phyloP scores from a whole-genome alignment of 1,140 invertebrate species.

The Proales similis region DNA sequence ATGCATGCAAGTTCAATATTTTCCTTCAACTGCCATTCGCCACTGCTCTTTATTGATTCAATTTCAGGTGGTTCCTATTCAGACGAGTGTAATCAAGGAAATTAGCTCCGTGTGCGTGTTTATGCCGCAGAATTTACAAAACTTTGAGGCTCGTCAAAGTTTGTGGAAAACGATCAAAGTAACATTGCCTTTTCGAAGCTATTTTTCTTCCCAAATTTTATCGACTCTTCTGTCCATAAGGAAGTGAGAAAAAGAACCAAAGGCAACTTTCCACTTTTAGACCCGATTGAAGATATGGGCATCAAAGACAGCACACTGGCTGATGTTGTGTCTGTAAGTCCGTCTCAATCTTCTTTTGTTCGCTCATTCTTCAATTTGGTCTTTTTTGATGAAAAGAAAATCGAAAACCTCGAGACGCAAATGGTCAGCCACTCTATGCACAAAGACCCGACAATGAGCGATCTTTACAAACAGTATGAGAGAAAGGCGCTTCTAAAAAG shows the following conservation, averaged over 20 bases:
- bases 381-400: constrained; percentile 70
- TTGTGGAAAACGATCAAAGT: constrained; percentile 75
- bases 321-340: constrained; percentile 55
- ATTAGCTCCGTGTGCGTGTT: constrained; percentile 82
- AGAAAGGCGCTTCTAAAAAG: constrained; percentile 59
- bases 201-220: too few species aligned
- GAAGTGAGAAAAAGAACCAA: constrained; percentile 83
- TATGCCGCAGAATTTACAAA: constrained; percentile 78
- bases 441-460: constrained; percentile 64
- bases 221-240: constrained; percentile 50
- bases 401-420: constrained; percentile 69
- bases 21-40: background rate
- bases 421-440: constrained; percentile 76
- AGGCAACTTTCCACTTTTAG: constrained; percentile 73
- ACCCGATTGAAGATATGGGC: constrained; percentile 91
- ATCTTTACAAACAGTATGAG: constrained; percentile 67
- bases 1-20: constrained; percentile 63
- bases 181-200: constrained; percentile 34
- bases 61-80: constrained; percentile 67
- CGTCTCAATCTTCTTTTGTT: background rate
- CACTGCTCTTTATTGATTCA: background rate
- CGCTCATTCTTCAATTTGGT: constrained; percentile 34
- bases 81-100: constrained; percentile 64
- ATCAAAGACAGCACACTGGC: constrained; percentile 70
- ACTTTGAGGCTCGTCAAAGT: constrained; percentile 69